These are phyloP conservation scores for Drosophila nigromelanica DNA, from an alignment of 1,140 invertebrate genomes.

Conservation along the genomic window DNA sequence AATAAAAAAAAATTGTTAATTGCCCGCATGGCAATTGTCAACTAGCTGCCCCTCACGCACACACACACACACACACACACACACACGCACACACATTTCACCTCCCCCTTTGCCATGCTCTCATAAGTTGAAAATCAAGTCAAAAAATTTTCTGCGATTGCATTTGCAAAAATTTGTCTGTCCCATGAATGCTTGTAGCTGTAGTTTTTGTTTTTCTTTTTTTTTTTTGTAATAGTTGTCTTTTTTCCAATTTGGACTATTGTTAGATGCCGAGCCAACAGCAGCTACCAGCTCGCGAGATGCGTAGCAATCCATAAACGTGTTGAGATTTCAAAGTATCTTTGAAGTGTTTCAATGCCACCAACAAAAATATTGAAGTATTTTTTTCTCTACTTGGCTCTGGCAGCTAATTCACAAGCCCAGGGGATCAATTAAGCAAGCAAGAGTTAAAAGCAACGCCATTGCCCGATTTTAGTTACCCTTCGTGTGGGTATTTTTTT, in stretches of 20 bases:
- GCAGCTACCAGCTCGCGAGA: conserved; percentile 40
- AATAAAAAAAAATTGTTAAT: conserved; percentile 61
- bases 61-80: no score
- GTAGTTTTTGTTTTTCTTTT: conserved; percentile 44
- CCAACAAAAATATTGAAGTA: conserved; percentile 18
- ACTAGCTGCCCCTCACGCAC: conserved; percentile 3
- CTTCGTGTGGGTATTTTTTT: conserved; percentile 24
- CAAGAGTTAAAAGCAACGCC: conserved; percentile 9
- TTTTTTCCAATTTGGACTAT: conserved; percentile 70
- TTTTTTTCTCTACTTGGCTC: conserved; percentile 42
- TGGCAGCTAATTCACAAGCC: conserved; percentile 72
- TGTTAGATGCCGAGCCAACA: conserved; percentile 54
- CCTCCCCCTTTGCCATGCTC: background rate
- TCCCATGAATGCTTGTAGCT: conserved; percentile 29
- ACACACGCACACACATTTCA: no score
- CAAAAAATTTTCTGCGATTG: conserved; percentile 44
- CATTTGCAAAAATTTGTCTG: conserved; percentile 72
- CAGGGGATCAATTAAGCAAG: conserved; percentile 73
- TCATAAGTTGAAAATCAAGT: conserved; percentile 14
- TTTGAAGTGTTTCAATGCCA: conserved; percentile 46
- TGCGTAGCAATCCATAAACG: conserved; percentile 40
- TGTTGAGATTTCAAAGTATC: conserved; percentile 46
- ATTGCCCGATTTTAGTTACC: conserved; percentile 66
- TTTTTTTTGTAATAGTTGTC: conserved; percentile 32
- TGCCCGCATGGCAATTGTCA: conserved; percentile 65